Evolutionary conservation across 2,888 invertebrate species (phyloP).

Genomic region (Alitta virens): DNA sequence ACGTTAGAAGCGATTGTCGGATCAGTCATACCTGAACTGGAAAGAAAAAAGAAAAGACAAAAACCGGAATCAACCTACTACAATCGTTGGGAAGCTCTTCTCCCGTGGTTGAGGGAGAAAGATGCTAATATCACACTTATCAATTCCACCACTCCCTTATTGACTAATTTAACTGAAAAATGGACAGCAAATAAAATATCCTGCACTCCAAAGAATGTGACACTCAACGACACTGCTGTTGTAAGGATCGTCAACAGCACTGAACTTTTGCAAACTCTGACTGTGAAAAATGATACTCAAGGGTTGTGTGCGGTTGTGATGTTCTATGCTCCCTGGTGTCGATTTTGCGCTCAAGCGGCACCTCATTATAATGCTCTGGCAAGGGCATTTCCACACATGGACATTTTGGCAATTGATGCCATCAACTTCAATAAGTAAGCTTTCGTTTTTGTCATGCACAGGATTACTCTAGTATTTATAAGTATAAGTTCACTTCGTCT

Average conservation of each 20-base stretch:
- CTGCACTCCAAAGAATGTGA: conserved; percentile 2
- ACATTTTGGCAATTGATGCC: conserved; percentile 85
- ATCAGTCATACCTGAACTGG: too few species aligned
- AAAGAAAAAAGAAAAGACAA: too few species aligned
- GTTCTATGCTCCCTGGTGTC: conserved; percentile 87
- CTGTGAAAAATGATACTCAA: conserved; percentile 62
- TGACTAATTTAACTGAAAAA: conserved; percentile 1
- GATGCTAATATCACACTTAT: not conserved
- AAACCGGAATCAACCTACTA: too few species aligned
- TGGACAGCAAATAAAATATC: not conserved
- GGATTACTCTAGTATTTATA: not conserved
- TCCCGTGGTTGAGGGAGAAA: not conserved
- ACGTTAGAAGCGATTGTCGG: too few species aligned
- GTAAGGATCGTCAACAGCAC: conserved; percentile 71
- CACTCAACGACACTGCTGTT: not conserved
- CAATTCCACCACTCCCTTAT: not conserved
- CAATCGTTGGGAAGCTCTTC: too few species aligned
- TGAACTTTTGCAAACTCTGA: conserved; percentile 67
- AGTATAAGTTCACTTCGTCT: not conserved
- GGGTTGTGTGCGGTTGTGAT: conserved; percentile 68
- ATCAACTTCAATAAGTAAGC: conserved; percentile 68
- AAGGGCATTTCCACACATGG: conserved; percentile 79
- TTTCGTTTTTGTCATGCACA: not conserved
- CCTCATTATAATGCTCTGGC: conserved; percentile 88
- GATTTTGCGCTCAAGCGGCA: conserved; percentile 85